These are phyloP conservation scores for Melanotus villosus DNA, from an alignment of 2,888 invertebrate species.

Conservation along the genomic window DNA sequence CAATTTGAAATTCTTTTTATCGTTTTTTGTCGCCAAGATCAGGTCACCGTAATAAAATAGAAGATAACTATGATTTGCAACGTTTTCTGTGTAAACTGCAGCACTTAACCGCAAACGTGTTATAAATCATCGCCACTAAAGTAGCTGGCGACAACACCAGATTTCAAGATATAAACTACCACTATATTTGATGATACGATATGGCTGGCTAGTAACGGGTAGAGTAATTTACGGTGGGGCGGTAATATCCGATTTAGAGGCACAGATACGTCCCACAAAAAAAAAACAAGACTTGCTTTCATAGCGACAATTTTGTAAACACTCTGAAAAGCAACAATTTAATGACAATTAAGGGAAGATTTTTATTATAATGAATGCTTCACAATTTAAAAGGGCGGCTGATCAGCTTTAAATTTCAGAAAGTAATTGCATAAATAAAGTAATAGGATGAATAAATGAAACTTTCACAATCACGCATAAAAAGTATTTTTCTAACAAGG, in stretches of 20 bases:
- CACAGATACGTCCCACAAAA: constrained; percentile 34
- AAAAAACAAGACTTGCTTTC: constrained; percentile 25
- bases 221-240: constrained; percentile 34
- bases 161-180: constrained; percentile 63
- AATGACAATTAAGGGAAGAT: too few relatives aligned
- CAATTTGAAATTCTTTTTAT: too few relatives aligned
- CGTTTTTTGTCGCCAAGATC: not conserved
- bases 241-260: constrained; percentile 36
- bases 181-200: constrained; percentile 53
- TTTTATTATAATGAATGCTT: too few relatives aligned
- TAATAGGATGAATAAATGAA: too few relatives aligned
- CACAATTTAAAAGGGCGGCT: too few relatives aligned
- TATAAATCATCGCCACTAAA: constrained; percentile 62
- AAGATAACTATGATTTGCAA: constrained; percentile 20
- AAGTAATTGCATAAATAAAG: too few relatives aligned
- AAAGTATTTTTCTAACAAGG: too few relatives aligned
- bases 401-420: too few relatives aligned
- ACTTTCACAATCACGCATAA: too few relatives aligned
- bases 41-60: not conserved
- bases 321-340: not conserved
- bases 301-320: not conserved
- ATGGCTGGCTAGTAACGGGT: constrained; percentile 29
- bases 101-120: constrained; percentile 62
- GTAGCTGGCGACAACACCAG: constrained; percentile 64
- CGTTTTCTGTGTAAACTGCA: constrained; percentile 59